phyloP scores from a whole-genome alignment of 2,888 invertebrate species.

The Dryocosmus kuriphilus region DNA sequence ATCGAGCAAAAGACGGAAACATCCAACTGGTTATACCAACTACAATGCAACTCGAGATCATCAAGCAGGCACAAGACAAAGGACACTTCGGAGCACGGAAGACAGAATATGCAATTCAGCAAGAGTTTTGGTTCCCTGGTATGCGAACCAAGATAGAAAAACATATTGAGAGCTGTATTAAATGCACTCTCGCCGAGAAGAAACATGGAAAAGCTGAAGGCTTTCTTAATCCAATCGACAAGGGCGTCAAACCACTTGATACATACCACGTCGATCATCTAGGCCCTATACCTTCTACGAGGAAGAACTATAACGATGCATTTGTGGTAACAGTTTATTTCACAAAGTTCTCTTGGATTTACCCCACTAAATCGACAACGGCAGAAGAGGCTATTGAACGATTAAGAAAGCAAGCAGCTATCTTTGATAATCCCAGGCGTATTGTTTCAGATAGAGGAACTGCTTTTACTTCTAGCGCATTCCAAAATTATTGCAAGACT shows the following conservation, averaged over 20 bases:
- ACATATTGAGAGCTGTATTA: conserved; percentile 27
- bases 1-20: conserved; percentile 4
- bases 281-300: too few relatives aligned
- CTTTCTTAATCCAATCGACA: conserved; percentile 56
- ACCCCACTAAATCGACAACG: too few relatives aligned
- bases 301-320: background rate
- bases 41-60: conserved; percentile 32
- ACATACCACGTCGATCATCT: conserved; percentile 67
- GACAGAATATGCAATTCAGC: too few relatives aligned
- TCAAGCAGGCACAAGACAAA: conserved; percentile 39
- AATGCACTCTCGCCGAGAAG: conserved; percentile 52
- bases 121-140: conserved; percentile 46
- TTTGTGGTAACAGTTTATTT: conserved; percentile 53
- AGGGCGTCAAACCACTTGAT: conserved; percentile 61
- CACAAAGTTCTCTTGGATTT: conserved; percentile 22
- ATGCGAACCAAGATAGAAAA: conserved; percentile 44
- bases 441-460: conserved; percentile 42
- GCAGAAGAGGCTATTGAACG: too few relatives aligned
- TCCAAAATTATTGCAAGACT: conserved; percentile 37
- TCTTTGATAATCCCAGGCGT: too few relatives aligned
- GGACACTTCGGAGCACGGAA: conserved; percentile 42
- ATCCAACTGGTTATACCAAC: conserved; percentile 21
- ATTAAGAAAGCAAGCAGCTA: too few relatives aligned
- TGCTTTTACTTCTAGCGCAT: conserved; percentile 41
- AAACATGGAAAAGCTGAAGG: conserved; percentile 64